phyloP scores from a whole-genome alignment of 2,797 vertebrate species.

The Siniperca scherzeri region DNA sequence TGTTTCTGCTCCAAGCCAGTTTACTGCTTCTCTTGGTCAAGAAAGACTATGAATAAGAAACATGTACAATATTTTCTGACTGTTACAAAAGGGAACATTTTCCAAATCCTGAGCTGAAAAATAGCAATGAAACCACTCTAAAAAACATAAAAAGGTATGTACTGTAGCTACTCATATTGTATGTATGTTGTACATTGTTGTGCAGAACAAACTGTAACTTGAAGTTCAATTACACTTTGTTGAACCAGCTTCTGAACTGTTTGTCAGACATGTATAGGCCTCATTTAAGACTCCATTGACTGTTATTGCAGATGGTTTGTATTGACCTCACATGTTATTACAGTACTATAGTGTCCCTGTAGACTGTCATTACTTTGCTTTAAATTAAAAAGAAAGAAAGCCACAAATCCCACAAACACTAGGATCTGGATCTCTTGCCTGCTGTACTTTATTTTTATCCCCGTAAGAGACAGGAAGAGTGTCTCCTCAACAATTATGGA shows the following conservation, averaged over 20 bases:
- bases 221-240: background rate
- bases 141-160: background rate
- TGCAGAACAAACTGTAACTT: background rate
- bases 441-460: constrained; percentile 30
- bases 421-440: background rate
- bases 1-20: background rate
- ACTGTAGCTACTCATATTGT: background rate
- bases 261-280: background rate
- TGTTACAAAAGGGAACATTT: background rate
- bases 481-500: background rate
- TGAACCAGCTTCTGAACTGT: background rate
- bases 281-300: background rate
- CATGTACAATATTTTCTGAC: background rate
- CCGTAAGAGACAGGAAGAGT: background rate
- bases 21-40: background rate
- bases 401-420: constrained; percentile 26
- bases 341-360: constrained; percentile 10
- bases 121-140: background rate
- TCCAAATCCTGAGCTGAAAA: background rate
- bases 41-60: background rate
- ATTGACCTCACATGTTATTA: constrained; percentile 29
- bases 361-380: constrained; percentile 33
- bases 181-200: background rate
- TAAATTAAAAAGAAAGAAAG: constrained; percentile 32
- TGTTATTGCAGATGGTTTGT: constrained; percentile 23